Evolutionary conservation across 2,797 vertebrate genomes (phyloP).

Genomic region (Chaetophractus vellerosus): DNA sequence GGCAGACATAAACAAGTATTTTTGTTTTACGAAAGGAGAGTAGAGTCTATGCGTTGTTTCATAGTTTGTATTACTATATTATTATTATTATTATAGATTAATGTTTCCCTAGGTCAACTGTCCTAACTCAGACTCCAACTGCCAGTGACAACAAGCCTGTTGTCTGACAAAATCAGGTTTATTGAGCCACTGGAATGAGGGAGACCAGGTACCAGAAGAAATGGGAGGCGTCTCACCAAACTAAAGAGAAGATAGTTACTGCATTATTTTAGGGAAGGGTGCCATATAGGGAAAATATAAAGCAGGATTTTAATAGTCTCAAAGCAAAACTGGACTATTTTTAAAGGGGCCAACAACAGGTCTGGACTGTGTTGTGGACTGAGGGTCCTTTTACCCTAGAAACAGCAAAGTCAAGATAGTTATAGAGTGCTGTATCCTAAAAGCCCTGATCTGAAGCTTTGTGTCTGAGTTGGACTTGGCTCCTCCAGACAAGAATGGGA

Average conservation of each 20-base stretch:
- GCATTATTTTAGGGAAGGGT: background rate
- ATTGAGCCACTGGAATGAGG: background rate
- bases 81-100: background rate
- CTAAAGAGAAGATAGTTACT: background rate
- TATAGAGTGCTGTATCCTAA: background rate
- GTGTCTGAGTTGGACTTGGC: background rate
- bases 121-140: background rate
- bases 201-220: background rate
- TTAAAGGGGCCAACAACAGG: background rate
- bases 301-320: background rate
- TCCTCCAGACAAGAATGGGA: background rate
- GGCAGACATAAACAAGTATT: background rate
- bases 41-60: background rate
- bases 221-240: background rate
- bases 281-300: background rate
- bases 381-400: background rate
- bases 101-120: background rate
- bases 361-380: background rate
- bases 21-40: background rate
- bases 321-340: background rate
- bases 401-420: background rate
- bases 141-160: background rate
- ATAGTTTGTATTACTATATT: too few relatives aligned
- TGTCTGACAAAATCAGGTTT: background rate
- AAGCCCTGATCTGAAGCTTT: background rate